A percentile compares a stretch with the other conserved stretches of the same genome.
phyloP scores from a whole-genome alignment of 1,140 invertebrate genomes.

The Centruroides sculpturatus region DNA sequence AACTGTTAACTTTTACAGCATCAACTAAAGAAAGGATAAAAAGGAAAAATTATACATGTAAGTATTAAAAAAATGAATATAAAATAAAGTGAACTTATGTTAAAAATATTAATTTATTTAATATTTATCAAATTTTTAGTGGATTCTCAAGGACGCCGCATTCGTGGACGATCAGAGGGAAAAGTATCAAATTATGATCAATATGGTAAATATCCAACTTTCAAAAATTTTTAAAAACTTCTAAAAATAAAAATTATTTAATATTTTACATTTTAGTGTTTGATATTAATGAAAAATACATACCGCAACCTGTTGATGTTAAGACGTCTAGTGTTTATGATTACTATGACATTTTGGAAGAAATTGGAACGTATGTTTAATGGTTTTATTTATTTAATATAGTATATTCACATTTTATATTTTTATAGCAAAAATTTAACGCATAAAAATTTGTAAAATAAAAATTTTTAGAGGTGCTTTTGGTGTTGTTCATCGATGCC shows the following conservation, averaged over 20 bases:
- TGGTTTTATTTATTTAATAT: background rate
- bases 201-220: conserved; percentile 43
- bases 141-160: conserved; percentile 82
- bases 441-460: background rate
- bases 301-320: conserved; percentile 94
- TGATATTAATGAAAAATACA: conserved; percentile 92
- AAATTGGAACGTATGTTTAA: conserved; percentile 67
- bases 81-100: background rate
- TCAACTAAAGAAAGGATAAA: conserved; percentile 53
- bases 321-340: conserved; percentile 90
- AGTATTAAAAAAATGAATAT: conserved; percentile 7
- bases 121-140: conserved; percentile 31
- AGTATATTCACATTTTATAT: background rate
- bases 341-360: conserved; percentile 95
- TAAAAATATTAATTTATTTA: background rate
- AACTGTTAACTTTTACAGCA: background rate
- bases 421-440: background rate
- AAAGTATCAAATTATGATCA: conserved; percentile 91
- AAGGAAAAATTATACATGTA: conserved; percentile 55
- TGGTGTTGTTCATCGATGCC: conserved; percentile 93
- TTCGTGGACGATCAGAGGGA: conserved; percentile 75
- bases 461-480: conserved; percentile 61
- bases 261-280: conserved; percentile 48
- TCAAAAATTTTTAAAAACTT: background rate
- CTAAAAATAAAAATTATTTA: background rate